phyloP scores from a whole-genome alignment of 2,888 invertebrate species.

The Melanophora roralis region DNA sequence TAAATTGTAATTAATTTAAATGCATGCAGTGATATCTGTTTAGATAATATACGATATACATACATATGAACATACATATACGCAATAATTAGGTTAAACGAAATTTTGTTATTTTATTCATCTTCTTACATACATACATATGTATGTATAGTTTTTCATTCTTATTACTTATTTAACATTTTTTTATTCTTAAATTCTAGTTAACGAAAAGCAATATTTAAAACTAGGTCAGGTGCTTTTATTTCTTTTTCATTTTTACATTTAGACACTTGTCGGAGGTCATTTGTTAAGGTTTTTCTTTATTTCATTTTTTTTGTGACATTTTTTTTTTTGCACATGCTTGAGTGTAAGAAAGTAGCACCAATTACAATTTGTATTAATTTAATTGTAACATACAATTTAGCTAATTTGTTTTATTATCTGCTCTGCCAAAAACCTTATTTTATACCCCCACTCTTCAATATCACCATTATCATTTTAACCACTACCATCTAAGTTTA shows the following conservation, averaged over 20 bases:
- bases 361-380: conserved; percentile 55
- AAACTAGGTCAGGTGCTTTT: conserved; percentile 53
- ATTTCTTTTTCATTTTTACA: conserved; percentile 26
- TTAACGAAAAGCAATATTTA: conserved; percentile 21
- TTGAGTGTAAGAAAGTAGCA: conserved; percentile 39
- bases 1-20: neutral
- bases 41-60: no score
- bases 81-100: neutral
- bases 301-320: conserved; percentile 21
- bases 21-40: no score
- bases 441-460: neutral
- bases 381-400: conserved; percentile 42
- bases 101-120: neutral
- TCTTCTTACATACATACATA: no score
- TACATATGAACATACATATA: neutral
- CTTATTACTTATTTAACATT: no score
- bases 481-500: neutral
- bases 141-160: no score
- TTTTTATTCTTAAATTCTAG: conserved; percentile 6
- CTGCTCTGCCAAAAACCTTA: neutral
- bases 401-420: conserved; percentile 18
- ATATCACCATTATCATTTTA: neutral
- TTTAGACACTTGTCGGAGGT: conserved; percentile 41
- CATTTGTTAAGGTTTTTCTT: conserved; percentile 28
- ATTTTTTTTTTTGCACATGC: neutral